Percentiles rank a stretch among this genome's conserved stretches.
phyloP scores from a whole-genome alignment of 1,140 invertebrate species.

The Danaus melanippus region DNA sequence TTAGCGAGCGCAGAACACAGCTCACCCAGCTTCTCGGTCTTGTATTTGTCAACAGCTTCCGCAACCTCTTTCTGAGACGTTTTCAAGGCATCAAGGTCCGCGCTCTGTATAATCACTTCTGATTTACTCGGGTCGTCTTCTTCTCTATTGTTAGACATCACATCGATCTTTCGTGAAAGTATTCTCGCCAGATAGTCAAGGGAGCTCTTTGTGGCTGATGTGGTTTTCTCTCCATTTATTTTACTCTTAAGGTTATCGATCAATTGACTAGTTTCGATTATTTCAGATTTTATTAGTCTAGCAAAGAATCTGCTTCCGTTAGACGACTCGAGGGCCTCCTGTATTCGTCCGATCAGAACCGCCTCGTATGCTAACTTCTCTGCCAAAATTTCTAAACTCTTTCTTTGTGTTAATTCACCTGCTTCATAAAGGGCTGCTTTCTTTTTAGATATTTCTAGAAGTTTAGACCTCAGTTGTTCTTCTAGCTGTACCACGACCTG shows the following conservation, averaged over 20 bases:
- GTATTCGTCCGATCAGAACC: slow-evolving; percentile 76
- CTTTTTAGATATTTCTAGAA: slow-evolving; percentile 76
- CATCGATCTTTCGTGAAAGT: slow-evolving; percentile 74
- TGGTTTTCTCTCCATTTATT: slow-evolving; percentile 74
- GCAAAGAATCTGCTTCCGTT: slow-evolving; percentile 72
- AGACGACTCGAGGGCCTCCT: slow-evolving; percentile 71
- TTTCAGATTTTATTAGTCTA: slow-evolving; percentile 74
- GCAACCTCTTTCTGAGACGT: slow-evolving; percentile 76
- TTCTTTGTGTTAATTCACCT: slow-evolving; percentile 76
- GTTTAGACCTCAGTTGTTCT: slow-evolving; percentile 76
- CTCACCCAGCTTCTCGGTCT: slow-evolving; percentile 78
- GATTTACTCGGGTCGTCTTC: slow-evolving; percentile 35
- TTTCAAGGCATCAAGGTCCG: slow-evolving; percentile 74
- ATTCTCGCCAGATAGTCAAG: slow-evolving; percentile 78
- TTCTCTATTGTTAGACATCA: slow-evolving; percentile 43
- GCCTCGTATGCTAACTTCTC: slow-evolving; percentile 85
- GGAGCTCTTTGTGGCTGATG: slow-evolving; percentile 68
- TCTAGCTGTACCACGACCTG: slow-evolving; percentile 77
- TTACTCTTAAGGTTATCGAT: slow-evolving; percentile 79
- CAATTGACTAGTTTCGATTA: slow-evolving; percentile 82
- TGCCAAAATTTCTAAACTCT: slow-evolving; percentile 79
- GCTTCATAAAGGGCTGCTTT: slow-evolving; percentile 74
- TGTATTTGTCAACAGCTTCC: slow-evolving; percentile 75
- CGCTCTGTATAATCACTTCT: slow-evolving; percentile 52
- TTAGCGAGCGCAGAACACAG: slow-evolving; percentile 77